phyloP scores from a whole-genome alignment of 2,113 vertebrate genomes.

The Phainopepla nitens region DNA sequence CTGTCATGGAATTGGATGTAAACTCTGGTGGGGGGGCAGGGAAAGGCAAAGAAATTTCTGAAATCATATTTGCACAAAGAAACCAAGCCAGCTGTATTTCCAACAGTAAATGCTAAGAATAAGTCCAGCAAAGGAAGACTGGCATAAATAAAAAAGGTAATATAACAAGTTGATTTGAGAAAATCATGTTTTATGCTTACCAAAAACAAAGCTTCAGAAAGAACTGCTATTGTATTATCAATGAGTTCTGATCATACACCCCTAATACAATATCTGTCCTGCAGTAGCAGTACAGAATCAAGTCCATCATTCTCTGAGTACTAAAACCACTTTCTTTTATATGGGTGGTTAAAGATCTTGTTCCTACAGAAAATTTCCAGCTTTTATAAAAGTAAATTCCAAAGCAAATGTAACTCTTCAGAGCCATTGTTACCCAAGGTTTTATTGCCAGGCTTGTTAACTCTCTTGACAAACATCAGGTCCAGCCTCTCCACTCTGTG shows the following conservation, averaged over 20 bases:
- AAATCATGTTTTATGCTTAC: neutral
- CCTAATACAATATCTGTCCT: neutral
- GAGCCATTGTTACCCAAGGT: neutral
- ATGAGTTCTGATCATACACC: neutral
- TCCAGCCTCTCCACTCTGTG: slow-evolving; percentile 4
- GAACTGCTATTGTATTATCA: neutral
- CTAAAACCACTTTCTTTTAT: neutral
- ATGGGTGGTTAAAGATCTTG: neutral
- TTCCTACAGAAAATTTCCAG: slow-evolving; percentile 1
- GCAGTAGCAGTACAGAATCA: neutral
- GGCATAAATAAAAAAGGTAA: neutral
- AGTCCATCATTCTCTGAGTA: neutral
- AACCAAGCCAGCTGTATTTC: neutral
- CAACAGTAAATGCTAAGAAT: neutral
- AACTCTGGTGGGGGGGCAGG: rapidly evolving
- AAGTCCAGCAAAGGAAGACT: neutral
- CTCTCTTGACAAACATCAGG: slow-evolving; percentile 21
- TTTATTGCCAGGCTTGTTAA: slow-evolving; percentile 27
- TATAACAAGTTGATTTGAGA: neutral
- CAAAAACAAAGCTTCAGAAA: neutral
- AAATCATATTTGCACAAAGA: neutral
- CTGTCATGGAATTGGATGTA: neutral
- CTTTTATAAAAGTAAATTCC: slow-evolving; percentile 57
- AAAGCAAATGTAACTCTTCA: slow-evolving; percentile 27
- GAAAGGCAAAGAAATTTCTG: neutral